Evolutionary conservation across 1,140 invertebrate genomes (phyloP).

Genomic region (Nautilus pompilius): DNA sequence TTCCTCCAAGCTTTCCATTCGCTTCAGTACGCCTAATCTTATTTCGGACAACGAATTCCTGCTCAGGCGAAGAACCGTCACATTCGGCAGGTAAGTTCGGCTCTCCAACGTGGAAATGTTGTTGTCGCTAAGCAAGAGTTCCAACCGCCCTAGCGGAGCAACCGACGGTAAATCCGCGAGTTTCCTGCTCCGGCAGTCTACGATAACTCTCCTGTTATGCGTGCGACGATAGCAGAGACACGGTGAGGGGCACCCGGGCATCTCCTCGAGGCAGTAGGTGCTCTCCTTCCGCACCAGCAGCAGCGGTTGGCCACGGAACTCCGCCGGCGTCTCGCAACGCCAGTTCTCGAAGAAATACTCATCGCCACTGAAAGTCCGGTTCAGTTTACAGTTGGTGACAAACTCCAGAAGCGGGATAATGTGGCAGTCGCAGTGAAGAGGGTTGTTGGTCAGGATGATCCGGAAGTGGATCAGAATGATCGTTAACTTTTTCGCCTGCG

Average conservation of each 20-base stretch:
- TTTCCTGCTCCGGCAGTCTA: constrained; percentile 23
- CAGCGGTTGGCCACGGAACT: constrained; percentile 15
- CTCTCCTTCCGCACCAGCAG: constrained; percentile 17
- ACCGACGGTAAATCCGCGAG: constrained; percentile 12
- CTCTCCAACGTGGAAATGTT: constrained; percentile 19
- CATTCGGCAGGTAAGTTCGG: background rate
- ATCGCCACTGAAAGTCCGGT: constrained; percentile 8
- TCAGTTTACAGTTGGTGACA: constrained; percentile 7
- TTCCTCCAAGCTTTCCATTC: constrained; percentile 9
- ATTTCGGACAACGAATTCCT: constrained; percentile 17
- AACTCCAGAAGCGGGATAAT: constrained; percentile 23
- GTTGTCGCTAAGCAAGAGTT: constrained; percentile 34
- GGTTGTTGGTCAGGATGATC: constrained; percentile 20
- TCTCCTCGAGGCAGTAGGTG: constrained; percentile 22
- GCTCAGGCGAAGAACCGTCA: constrained; percentile 13
- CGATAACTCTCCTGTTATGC: constrained; percentile 18
- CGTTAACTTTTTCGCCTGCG: constrained; percentile 1
- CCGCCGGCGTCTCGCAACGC: constrained; percentile 22
- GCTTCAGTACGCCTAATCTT: constrained; percentile 11
- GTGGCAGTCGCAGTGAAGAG: constrained; percentile 26
- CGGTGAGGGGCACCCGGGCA: constrained; percentile 15
- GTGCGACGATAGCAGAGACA: constrained; percentile 28
- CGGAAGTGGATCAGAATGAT: constrained; percentile 25
- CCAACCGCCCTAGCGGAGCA: constrained; percentile 17
- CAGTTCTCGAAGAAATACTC: constrained; percentile 32